phyloP scores from a whole-genome alignment of 2,797 vertebrate genomes.

The Helarctos malayanus region DNA sequence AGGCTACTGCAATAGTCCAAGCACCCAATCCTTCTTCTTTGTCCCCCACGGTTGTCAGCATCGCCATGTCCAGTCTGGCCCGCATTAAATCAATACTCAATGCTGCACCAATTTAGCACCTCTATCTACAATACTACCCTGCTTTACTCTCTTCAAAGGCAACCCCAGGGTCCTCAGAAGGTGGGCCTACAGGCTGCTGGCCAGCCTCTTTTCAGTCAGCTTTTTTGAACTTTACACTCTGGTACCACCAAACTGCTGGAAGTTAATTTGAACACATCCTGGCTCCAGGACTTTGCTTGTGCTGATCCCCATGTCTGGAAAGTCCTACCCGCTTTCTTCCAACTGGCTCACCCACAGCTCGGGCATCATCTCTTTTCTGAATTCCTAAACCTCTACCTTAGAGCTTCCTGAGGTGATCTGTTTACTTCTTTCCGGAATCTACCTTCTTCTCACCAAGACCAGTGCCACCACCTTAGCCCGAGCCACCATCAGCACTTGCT shows the following conservation, averaged over 20 bases:
- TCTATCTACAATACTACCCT: neutral
- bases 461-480: neutral
- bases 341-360: slow-evolving; percentile 13
- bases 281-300: neutral
- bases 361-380: slow-evolving; percentile 23
- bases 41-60: slow-evolving; percentile 15
- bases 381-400: slow-evolving; percentile 21
- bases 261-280: slow-evolving; percentile 57
- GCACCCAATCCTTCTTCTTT: neutral
- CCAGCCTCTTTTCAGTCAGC: neutral
- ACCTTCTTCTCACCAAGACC: slow-evolving; percentile 4
- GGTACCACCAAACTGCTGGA: slow-evolving; percentile 21
- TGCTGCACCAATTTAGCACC: neutral
- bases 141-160: slow-evolving; percentile 49
- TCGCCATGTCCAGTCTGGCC: neutral
- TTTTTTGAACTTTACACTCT: slow-evolving; percentile 34
- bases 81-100: neutral
- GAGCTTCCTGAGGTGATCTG: neutral
- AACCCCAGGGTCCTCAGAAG: neutral
- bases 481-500: neutral
- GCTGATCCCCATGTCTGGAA: neutral
- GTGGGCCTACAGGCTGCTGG: neutral
- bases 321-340: slow-evolving; percentile 36
- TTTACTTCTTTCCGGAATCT: slow-evolving; percentile 12
- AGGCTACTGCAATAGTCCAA: neutral